Percentiles rank a stretch among this genome's conserved stretches.
phyloP scores from a whole-genome alignment of 2,113 vertebrate species.

The Falcunculus frontatus region DNA sequence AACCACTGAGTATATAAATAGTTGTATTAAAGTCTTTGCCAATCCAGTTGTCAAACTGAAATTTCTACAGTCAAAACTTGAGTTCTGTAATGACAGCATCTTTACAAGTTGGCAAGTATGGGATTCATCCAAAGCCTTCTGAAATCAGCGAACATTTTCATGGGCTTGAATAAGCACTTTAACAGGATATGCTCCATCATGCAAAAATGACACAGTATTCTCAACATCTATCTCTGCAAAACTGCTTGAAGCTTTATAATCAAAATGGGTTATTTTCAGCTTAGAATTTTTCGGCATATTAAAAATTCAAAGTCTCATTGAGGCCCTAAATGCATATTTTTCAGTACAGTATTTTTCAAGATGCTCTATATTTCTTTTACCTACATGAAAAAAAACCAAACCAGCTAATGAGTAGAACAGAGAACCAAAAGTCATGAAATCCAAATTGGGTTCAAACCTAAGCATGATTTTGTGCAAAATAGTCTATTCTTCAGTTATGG shows the following conservation, averaged over 20 bases:
- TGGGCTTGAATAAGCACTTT: background rate
- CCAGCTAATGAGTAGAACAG: background rate
- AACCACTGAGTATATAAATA: background rate
- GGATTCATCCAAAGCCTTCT: conserved; percentile 2
- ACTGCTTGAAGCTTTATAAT: background rate
- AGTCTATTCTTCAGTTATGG: background rate
- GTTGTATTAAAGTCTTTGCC: background rate
- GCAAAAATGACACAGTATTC: background rate
- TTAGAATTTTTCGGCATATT: background rate
- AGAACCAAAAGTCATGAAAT: background rate
- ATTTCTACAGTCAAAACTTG: background rate
- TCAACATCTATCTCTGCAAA: background rate
- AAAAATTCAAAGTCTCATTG: background rate
- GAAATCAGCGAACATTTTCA: background rate
- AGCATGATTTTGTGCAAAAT: background rate
- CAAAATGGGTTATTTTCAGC: background rate
- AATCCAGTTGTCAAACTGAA: background rate
- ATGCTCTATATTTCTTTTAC: background rate
- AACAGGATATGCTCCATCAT: background rate
- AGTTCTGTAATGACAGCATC: background rate
- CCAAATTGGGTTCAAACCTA: background rate
- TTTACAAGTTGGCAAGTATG: conserved; percentile 15
- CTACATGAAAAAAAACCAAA: background rate
- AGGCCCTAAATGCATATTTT: background rate
- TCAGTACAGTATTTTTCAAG: background rate